A percentile compares a stretch with the other conserved stretches of the same genome.
phyloP scores from a whole-genome alignment of 2,113 vertebrate genomes.

The Saccopteryx leptura region DNA sequence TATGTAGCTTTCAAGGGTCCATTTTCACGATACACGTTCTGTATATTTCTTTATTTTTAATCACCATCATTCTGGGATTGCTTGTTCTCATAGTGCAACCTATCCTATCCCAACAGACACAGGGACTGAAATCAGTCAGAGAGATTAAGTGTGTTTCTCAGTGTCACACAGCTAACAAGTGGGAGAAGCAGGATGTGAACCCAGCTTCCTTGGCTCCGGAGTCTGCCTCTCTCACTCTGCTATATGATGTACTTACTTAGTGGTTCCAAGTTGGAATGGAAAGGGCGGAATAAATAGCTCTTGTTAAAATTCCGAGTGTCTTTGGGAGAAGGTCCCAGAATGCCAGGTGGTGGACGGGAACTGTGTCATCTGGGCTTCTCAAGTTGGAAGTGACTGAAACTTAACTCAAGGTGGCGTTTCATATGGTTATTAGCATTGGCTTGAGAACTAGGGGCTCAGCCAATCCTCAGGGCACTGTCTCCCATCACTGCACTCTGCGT shows the following conservation, averaged over 20 bases:
- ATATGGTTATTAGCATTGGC: background rate
- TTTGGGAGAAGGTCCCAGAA: background rate
- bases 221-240: background rate
- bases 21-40: too few species aligned
- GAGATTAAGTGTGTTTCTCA: background rate
- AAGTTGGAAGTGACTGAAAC: background rate
- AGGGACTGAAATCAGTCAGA: background rate
- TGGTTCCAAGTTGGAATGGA: background rate
- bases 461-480: background rate
- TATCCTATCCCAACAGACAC: background rate
- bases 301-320: background rate
- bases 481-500: background rate
- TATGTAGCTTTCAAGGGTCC: too few species aligned
- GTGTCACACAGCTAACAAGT: background rate
- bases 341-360: background rate
- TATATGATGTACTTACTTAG: background rate
- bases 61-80: background rate
- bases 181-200: background rate
- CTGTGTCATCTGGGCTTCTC: background rate
- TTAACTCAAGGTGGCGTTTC: background rate
- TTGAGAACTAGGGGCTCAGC: background rate
- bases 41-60: background rate
- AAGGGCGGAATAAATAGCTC: background rate
- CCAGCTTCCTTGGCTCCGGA: background rate
- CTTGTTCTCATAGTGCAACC: background rate